Percentiles rank a stretch among this genome's conserved stretches.
phyloP scores from a whole-genome alignment of 2,888 invertebrate genomes.

The Phyllotreta cruciferae region DNA sequence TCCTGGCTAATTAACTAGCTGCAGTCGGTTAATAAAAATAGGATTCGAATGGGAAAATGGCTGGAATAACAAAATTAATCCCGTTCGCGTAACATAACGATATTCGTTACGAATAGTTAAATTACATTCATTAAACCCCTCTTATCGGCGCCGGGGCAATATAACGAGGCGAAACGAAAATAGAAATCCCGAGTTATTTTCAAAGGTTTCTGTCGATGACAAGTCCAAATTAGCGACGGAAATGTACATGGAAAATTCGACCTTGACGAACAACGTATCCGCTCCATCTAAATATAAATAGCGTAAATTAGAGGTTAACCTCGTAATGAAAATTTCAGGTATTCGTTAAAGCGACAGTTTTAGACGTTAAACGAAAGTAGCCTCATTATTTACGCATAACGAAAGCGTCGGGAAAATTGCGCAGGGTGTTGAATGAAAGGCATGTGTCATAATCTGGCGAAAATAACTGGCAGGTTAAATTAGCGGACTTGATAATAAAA shows the following conservation, averaged over 20 bases:
- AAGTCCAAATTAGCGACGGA: too few species aligned
- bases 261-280: not conserved
- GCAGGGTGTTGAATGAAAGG: conserved; percentile 14
- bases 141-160: too few species aligned
- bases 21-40: too few species aligned
- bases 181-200: too few species aligned
- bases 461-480: conserved; percentile 22
- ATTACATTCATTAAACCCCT: too few species aligned
- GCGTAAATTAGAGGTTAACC: conserved; percentile 19
- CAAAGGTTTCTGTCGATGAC: too few species aligned
- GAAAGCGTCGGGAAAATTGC: conserved; percentile 28
- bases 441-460: conserved; percentile 24
- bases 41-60: too few species aligned
- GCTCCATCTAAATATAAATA: conserved; percentile 22
- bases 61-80: too few species aligned
- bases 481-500: conserved; percentile 18
- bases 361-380: conserved; percentile 22
- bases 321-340: conserved; percentile 18
- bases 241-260: not conserved
- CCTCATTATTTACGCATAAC: conserved; percentile 27
- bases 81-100: too few species aligned
- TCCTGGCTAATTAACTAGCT: too few species aligned
- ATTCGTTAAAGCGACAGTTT: conserved; percentile 22
- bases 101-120: too few species aligned
- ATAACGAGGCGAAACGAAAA: too few species aligned